Percentiles rank a stretch among this genome's conserved stretches.
Conservation (phyloP, 2,113 vertebrate genomes). For the Siphamia tubifer region DNA sequence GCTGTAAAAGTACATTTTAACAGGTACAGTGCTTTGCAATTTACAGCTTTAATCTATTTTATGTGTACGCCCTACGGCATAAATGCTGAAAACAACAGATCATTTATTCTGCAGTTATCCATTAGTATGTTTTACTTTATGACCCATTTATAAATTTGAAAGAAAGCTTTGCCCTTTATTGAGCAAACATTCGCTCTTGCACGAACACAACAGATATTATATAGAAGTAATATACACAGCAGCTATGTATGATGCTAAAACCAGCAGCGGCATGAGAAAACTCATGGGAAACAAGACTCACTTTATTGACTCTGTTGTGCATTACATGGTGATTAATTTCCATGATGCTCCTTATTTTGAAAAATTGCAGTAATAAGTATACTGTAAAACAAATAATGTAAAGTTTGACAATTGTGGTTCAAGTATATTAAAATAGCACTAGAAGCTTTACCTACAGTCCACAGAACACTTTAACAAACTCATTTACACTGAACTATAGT, state of each 20-base stretch:
- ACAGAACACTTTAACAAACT: background rate
- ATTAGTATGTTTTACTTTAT: background rate
- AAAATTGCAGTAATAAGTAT: background rate
- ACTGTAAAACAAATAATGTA: background rate
- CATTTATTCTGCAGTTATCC: background rate
- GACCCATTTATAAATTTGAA: background rate
- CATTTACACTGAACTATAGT: background rate
- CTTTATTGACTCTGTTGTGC: background rate
- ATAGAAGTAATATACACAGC: background rate
- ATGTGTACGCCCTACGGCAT: background rate
- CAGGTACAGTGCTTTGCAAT: background rate
- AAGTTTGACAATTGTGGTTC: background rate
- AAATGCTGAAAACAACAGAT: background rate
- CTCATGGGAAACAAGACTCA: background rate
- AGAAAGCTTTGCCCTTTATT: background rate
- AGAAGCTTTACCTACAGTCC: background rate
- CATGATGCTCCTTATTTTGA: background rate
- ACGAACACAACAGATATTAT: constrained; percentile 6
- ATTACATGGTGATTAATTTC: constrained; percentile 1
- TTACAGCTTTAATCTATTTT: background rate
- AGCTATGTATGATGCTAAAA: background rate
- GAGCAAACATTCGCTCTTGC: background rate
- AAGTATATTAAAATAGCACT: background rate
- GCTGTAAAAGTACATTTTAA: background rate
- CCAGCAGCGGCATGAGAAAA: background rate